Base-by-base conservation (phyloP, 2,888 invertebrate genomes). In the Lissonota sp. region DNA sequence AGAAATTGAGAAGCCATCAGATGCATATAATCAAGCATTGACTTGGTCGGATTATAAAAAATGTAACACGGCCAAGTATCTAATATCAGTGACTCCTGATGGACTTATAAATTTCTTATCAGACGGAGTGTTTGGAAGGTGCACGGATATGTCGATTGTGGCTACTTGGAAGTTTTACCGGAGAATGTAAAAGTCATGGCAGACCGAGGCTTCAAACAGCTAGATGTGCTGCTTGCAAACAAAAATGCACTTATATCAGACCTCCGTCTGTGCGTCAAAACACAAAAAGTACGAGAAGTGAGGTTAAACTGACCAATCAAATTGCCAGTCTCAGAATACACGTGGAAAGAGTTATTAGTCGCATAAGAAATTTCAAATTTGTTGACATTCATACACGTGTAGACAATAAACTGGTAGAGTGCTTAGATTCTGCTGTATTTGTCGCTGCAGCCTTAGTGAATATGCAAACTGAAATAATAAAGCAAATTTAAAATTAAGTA, bases 41-140 rank as follows among this genome's bases (percentile, higher is more conserved):
- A 86, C 85, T 6, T 89, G 87, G 85, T 88, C 87, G 2, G 81
- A 85, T 5, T 86, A 86, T 58, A 84, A 87, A 63, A 83, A 86
- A 44, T 83, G 81, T 58, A 87, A 88, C 55, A 88, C 80, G n/a
- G 16, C 40, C 0, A 83, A 83, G 55, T 82, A 81, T 75, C 37
- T 71, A 7, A 81, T 75, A 69, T 57, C 70, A 49, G 69, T 76
- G 62, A 76, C 76, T 69, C 26, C 75, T 5, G 76, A 76, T 69
- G 76, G 76, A 46, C 57, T 76, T 14, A 76, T 76, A 39, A 76
- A 76, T 76, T 76, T 76, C 40, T 60, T 76, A 44, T 76, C 69
- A n/a, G 42, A 14, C 60, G 69, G 69, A 49, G 67, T 57, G 39
- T 67, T 62, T 51, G 76, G 69, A 40, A 67, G 76, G 26, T 12